Conservation (phyloP, 2,113 vertebrate species). For the Mesembrinibis cayennensis region DNA sequence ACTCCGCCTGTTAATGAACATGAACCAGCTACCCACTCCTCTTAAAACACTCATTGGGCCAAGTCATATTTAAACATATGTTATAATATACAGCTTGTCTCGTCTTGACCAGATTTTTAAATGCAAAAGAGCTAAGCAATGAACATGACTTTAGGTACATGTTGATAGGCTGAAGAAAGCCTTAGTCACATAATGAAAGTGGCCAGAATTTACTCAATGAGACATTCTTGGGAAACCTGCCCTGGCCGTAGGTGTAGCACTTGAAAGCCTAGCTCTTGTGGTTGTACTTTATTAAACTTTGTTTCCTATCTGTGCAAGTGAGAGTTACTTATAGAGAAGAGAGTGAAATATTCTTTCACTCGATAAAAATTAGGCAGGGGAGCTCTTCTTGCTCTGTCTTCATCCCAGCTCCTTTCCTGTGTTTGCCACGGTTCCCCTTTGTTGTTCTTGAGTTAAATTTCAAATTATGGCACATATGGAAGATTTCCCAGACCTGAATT, state of each 20-base stretch:
- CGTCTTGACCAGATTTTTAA: constrained; percentile 9
- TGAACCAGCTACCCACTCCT: not conserved
- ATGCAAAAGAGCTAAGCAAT: not conserved
- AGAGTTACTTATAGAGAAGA: not conserved
- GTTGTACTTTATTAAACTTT: not conserved
- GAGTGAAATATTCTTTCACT: not conserved
- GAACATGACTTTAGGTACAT: not conserved
- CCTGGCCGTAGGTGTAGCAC: not conserved
- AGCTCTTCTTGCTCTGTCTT: not conserved
- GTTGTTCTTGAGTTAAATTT: not conserved
- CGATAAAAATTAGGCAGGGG: not conserved
- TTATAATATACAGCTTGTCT: not conserved
- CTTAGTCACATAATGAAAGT: not conserved
- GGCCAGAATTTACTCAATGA: not conserved
- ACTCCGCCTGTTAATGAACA: not conserved
- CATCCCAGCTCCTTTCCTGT: not conserved
- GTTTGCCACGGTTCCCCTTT: not conserved
- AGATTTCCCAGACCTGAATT: not conserved
- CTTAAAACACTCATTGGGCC: not conserved
- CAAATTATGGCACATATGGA: not conserved
- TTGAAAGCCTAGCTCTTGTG: not conserved
- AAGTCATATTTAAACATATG: not conserved
- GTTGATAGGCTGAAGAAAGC: not conserved
- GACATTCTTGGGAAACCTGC: not conserved
- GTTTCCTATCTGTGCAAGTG: not conserved